Conservation (phyloP, 2,888 invertebrate genomes). For the Drosophila suboccidentalis region DNA sequence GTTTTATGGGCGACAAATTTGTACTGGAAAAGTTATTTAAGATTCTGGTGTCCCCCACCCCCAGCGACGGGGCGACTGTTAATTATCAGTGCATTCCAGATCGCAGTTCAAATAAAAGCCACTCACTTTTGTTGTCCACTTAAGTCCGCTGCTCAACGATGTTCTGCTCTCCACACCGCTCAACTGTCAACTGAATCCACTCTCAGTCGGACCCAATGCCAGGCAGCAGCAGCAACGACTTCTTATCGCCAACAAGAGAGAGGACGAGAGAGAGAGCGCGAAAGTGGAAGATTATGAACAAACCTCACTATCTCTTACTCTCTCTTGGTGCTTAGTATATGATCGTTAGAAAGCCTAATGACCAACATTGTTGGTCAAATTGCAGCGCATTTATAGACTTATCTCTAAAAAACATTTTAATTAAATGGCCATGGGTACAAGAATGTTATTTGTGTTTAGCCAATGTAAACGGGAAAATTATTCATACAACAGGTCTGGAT, state of each 20-base stretch:
- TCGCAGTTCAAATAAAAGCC: conserved; percentile 6
- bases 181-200: conserved; percentile 63
- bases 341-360: conserved; percentile 11
- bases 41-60: conserved; percentile 9
- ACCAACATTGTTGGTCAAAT: neutral
- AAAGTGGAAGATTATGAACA: conserved; percentile 19
- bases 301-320: neutral
- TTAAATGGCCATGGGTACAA: neutral
- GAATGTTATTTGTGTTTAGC: neutral
- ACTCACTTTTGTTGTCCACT: conserved; percentile 54
- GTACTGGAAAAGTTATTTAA: conserved; percentile 20
- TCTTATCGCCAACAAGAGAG: conserved; percentile 36
- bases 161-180: conserved; percentile 49
- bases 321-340: neutral
- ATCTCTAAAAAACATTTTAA: conserved; percentile 9
- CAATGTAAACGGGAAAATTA: neutral
- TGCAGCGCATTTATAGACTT: conserved; percentile 2
- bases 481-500: neutral
- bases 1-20: conserved; percentile 16
- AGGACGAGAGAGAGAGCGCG: neutral
- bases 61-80: conserved; percentile 4
- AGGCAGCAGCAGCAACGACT: neutral
- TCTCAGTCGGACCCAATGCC: neutral
- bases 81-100: conserved; percentile 46
- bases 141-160: conserved; percentile 29